A percentile compares a stretch with the other conserved stretches of the same genome.
phyloP scores from a whole-genome alignment of 2,888 invertebrate genomes.

The Cephus sareptanus region DNA sequence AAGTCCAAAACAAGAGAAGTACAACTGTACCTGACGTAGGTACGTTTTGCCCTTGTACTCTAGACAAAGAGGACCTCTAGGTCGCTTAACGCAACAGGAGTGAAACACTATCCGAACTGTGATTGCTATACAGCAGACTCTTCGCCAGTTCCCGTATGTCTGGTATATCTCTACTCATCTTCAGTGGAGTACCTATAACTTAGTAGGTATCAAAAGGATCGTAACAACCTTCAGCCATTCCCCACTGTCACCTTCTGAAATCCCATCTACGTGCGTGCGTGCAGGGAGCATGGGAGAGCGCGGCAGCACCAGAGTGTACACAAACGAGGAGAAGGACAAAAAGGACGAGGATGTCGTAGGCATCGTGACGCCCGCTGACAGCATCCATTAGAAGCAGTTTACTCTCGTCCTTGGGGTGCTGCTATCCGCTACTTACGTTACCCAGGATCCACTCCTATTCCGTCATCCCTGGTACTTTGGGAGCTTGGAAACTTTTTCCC shows the following conservation, averaged over 20 bases:
- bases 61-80: not conserved
- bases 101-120: slow-evolving; percentile 52
- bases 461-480: not conserved
- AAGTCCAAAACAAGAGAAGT: not conserved
- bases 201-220: not conserved
- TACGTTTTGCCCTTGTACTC: not conserved
- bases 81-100: slow-evolving; percentile 13
- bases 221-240: not conserved
- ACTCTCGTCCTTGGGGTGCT: slow-evolving; percentile 47
- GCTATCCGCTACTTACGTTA: slow-evolving; percentile 5
- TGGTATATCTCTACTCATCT: not conserved
- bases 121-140: slow-evolving; percentile 41
- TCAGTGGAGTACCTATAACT: not conserved
- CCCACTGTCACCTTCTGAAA: not conserved
- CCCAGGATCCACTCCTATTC: not conserved
- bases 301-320: not conserved
- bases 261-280: not conserved
- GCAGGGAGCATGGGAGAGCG: not conserved
- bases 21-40: not conserved
- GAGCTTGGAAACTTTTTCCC: not conserved
- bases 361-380: slow-evolving; percentile 37
- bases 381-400: slow-evolving; percentile 58
- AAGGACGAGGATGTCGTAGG: not conserved
- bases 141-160: not conserved
- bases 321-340: not conserved